Evolutionary conservation across 30 jellyfish, hydroid and myxozoan genomes (phyloP), one percentile per base, ranked within the genome.

Genomic region (Aurelia coerulea): DNA sequence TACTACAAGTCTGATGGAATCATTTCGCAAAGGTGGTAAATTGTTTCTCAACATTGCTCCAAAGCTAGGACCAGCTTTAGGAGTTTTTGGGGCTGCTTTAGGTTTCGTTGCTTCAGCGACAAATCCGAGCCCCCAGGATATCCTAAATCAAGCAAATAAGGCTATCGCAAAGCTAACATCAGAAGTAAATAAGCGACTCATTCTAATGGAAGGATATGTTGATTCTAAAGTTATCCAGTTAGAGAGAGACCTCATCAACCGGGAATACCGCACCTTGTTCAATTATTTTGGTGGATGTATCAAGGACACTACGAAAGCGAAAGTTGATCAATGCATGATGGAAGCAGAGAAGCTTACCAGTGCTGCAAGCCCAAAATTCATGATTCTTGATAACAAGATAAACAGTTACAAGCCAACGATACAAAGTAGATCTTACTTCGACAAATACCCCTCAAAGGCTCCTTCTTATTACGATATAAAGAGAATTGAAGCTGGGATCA

Each of bases 81-180:
- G 90, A 5, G 82, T 66, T 16, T 80, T 80, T 67, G 90, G 90
- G 23, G 69, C 67, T 37, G 90, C 76, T 5, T 18, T 80, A 3
- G 90, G 88, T 8, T 33, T 80, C 46, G 63, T 80, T 1, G 42
- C 73, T 29, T 88, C 54, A 2, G 4, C 66, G 18, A 5, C 87
- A 65, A 6, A 8, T n/a, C 89, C 89, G 23, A 29, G 78, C 2
- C 76, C 90, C 23, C 73, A 65, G 32, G 90, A 80, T 53, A 67
- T 67, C 29, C 33, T 80, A 19, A 16, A 65, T 17, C 69, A 68
- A 31, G 68, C 87, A 67, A 80, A 80, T 53, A 65, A 65, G 31
- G 90, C 90, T 8, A 80, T 80, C 42, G 71, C 73, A 37, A 80
- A 80, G 58, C 90, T 80, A 19, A 80, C 83, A 64, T 31, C 34